A percentile compares a stretch with the other conserved stretches of the same genome.
Evolutionary conservation across 2,113 vertebrate genomes (phyloP).

Genomic region (Chloroceryle aenea): DNA sequence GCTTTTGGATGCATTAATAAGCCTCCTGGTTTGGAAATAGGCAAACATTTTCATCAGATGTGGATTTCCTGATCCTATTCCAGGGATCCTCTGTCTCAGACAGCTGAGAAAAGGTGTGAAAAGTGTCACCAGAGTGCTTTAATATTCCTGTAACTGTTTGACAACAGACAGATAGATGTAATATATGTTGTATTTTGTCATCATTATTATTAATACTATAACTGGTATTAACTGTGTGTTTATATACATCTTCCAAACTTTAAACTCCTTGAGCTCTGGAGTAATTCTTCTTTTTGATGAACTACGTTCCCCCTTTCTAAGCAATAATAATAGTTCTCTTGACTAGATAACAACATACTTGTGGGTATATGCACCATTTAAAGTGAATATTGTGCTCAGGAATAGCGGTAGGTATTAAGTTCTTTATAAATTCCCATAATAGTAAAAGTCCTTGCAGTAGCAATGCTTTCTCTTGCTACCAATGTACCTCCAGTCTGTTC

Average conservation of each 20-base stretch:
- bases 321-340: background rate
- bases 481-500: background rate
- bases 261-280: background rate
- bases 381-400: background rate
- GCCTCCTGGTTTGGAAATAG: background rate
- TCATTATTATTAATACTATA: background rate
- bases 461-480: background rate
- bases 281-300: background rate
- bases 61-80: background rate
- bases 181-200: background rate
- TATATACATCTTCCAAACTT: background rate
- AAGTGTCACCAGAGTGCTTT: background rate
- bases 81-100: background rate
- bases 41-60: background rate
- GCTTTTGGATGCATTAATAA: background rate
- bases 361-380: background rate
- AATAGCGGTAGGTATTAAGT: background rate
- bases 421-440: background rate
- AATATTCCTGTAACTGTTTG: background rate
- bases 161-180: background rate
- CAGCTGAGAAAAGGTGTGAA: background rate
- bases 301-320: background rate
- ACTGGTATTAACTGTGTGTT: background rate
- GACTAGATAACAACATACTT: background rate
- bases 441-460: background rate